Evolutionary conservation across 1,140 invertebrate genomes (phyloP).

Genomic region (Trachymyrmex cornetzi): DNA sequence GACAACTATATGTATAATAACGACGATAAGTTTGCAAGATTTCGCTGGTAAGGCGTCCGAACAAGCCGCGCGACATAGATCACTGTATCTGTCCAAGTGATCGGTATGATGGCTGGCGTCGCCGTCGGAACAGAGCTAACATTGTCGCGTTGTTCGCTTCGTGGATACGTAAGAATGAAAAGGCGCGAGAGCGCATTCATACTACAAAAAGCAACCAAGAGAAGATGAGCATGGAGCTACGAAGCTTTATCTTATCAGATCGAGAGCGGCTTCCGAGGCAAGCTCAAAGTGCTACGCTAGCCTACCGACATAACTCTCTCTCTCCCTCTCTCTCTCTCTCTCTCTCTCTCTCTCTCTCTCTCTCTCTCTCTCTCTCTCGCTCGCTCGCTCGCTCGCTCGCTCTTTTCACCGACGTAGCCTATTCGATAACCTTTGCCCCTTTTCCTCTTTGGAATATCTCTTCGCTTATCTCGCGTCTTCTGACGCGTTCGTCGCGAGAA

Average conservation of each 20-base stretch:
- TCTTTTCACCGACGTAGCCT: not conserved
- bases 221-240: conserved; percentile 32
- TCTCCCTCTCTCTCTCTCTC: not conserved
- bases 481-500: conserved; percentile 52
- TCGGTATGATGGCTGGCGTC: conserved; percentile 65
- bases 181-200: conserved; percentile 36
- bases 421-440: conserved; percentile 21
- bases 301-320: conserved; percentile 52
- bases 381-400: not conserved
- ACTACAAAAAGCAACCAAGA: conserved; percentile 49
- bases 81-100: conserved; percentile 71
- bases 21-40: not conserved
- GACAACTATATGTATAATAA: not conserved
- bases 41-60: conserved; percentile 67
- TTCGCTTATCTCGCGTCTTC: conserved; percentile 37
- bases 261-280: conserved; percentile 73
- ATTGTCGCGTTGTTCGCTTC: conserved; percentile 50
- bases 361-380: not conserved
- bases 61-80: conserved; percentile 75
- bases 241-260: conserved; percentile 77
- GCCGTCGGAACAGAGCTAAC: conserved; percentile 55
- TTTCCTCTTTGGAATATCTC: conserved; percentile 40
- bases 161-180: conserved; percentile 29
- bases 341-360: not conserved
- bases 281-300: conserved; percentile 73